phyloP scores from a whole-genome alignment of 1,140 invertebrate genomes.

The Ceratoteleas bidentatus region DNA sequence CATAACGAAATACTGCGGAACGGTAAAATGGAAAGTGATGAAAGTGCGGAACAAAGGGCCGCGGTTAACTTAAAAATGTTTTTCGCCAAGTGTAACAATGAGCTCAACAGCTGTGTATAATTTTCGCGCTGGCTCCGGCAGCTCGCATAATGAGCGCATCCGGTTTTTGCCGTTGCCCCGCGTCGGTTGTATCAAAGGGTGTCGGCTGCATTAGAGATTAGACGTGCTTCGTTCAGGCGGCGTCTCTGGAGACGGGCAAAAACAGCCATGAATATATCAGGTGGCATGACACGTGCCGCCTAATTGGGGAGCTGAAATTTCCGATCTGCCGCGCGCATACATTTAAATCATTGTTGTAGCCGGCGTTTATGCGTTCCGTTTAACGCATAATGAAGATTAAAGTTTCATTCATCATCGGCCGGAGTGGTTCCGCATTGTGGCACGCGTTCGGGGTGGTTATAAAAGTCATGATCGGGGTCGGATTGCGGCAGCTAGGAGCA shows the following conservation, averaged over 20 bases:
- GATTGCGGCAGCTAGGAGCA: too few species aligned
- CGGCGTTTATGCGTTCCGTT: slow-evolving; percentile 24
- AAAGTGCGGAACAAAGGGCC: not conserved
- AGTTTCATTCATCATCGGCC: slow-evolving; percentile 14
- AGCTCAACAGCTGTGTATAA: slow-evolving; percentile 29
- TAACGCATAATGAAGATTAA: slow-evolving; percentile 21
- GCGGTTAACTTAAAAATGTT: not conserved
- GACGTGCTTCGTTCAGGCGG: slow-evolving; percentile 65
- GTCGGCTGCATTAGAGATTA: slow-evolving; percentile 71
- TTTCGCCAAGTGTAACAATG: slow-evolving; percentile 17
- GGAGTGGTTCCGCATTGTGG: too few species aligned
- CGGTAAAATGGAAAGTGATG: not conserved
- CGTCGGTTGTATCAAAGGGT: slow-evolving; percentile 68
- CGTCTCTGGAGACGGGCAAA: slow-evolving; percentile 65
- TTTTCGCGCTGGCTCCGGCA: slow-evolving; percentile 33
- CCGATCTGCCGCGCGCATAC: slow-evolving; percentile 54
- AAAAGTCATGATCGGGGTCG: too few species aligned
- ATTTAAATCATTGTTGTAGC: slow-evolving; percentile 49
- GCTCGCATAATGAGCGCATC: slow-evolving; percentile 55
- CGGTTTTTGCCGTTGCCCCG: slow-evolving; percentile 60
- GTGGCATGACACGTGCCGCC: slow-evolving; percentile 65
- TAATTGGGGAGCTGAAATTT: slow-evolving; percentile 70
- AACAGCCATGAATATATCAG: slow-evolving; percentile 71
- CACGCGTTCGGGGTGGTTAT: too few species aligned
- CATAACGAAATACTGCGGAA: too few species aligned